A percentile compares a stretch with the other conserved stretches of the same genome.
Evolutionary conservation across 1,140 invertebrate genomes (phyloP).

Genomic region (Drosophila nigrodunni): DNA sequence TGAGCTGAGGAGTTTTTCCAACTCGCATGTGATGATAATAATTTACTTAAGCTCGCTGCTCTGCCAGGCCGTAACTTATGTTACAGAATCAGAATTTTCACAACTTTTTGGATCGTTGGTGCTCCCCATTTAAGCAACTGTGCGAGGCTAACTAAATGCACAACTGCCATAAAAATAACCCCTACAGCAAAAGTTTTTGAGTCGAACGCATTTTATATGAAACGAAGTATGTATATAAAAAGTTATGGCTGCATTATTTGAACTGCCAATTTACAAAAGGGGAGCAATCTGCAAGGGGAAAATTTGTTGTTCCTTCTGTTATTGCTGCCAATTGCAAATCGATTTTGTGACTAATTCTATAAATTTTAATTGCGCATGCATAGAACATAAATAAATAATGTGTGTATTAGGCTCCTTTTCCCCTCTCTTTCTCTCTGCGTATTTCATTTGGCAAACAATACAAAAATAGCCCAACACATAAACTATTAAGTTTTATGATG

Average conservation of each 20-base stretch:
- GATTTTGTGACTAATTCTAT: conserved; percentile 78
- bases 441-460: conserved; percentile 54
- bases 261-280: conserved; percentile 38
- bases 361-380: conserved; percentile 77
- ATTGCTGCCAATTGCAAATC: conserved; percentile 66
- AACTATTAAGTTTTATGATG: conserved; percentile 74
- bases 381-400: conserved; percentile 75
- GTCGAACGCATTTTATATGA: conserved; percentile 38
- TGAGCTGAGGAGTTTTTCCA: background rate
- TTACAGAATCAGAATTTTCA: conserved; percentile 34
- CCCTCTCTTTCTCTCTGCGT: conserved; percentile 7
- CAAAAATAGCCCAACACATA: conserved; percentile 61
- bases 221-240: conserved; percentile 48
- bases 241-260: conserved; percentile 48
- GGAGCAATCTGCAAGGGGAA: background rate
- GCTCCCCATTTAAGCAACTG: background rate
- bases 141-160: conserved; percentile 41
- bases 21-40: conserved; percentile 30
- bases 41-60: conserved; percentile 33
- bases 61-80: conserved; percentile 29
- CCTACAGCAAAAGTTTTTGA: conserved; percentile 46
- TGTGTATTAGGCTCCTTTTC: conserved; percentile 47
- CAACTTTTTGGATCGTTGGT: conserved; percentile 24
- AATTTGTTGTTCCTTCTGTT: conserved; percentile 16
- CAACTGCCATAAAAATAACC: conserved; percentile 54